Conservation (phyloP, 1,140 invertebrate genomes). For the Bombyx mori region ASM3026992v2 NC_085111.1:4433501-4434000, state of each 20-base stretch:
- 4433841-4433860: too few species aligned
- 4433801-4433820: background rate
- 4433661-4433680: slow-evolving; percentile 22
- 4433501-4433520: too few species aligned
- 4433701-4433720: background rate
- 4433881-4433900: too few species aligned
- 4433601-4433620: slow-evolving; percentile 64
- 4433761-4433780: background rate
- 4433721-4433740: background rate
- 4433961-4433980: slow-evolving; percentile 9
- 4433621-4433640: slow-evolving; percentile 33
- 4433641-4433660: background rate
- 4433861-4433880: too few species aligned
- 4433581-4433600: slow-evolving; percentile 57
- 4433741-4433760: background rate
- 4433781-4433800: background rate
- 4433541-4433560: slow-evolving; percentile 30
- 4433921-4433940: too few species aligned
- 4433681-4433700: slow-evolving; percentile 10
- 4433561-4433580: slow-evolving; percentile 63
- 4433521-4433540: slow-evolving; percentile 16
- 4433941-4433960: too few species aligned
- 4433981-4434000: slow-evolving; percentile 25
- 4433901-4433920: too few species aligned
- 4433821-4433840: background rate